phyloP scores from a whole-genome alignment of 2,113 vertebrate species.

The Aegotheles bennettii region DNA sequence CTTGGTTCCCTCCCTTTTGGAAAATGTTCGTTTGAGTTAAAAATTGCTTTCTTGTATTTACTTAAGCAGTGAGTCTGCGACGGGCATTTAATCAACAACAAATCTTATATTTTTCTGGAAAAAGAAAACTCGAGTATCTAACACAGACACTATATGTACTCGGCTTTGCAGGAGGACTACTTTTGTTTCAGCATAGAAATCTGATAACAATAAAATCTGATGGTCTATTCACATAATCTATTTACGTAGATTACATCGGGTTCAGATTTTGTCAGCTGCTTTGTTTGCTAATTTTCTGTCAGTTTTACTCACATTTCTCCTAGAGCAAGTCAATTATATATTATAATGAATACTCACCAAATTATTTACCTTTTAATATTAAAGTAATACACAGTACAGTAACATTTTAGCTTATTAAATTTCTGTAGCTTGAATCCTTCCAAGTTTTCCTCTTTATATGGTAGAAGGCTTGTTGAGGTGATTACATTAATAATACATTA shows the following conservation, averaged over 20 bases:
- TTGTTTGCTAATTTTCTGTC: slow-evolving; percentile 2
- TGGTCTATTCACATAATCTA: not conserved
- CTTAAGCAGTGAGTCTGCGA: not conserved
- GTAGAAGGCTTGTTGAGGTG: slow-evolving; percentile 30
- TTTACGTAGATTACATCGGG: not conserved
- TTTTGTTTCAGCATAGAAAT: not conserved
- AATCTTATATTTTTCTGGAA: not conserved
- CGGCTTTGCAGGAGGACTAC: not conserved
- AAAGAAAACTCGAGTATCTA: not conserved
- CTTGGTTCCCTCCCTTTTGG: not conserved
- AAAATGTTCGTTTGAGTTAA: not conserved
- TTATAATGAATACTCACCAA: slow-evolving; percentile 9
- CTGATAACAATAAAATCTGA: not conserved
- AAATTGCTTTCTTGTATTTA: not conserved
- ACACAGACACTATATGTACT: not conserved
- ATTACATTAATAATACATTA: slow-evolving; percentile 79
- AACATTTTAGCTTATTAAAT: slow-evolving; percentile 29
- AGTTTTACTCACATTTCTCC: not conserved
- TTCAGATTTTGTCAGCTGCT: not conserved
- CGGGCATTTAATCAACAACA: not conserved
- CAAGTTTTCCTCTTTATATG: slow-evolving; percentile 23
- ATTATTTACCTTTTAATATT: slow-evolving; percentile 57
- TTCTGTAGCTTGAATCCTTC: slow-evolving; percentile 22
- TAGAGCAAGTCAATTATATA: slow-evolving; percentile 15
- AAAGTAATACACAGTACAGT: slow-evolving; percentile 26